These are phyloP conservation scores for Apaloderma vittatum DNA, from an alignment of 2,113 vertebrate genomes.

Conservation along the genomic window DNA sequence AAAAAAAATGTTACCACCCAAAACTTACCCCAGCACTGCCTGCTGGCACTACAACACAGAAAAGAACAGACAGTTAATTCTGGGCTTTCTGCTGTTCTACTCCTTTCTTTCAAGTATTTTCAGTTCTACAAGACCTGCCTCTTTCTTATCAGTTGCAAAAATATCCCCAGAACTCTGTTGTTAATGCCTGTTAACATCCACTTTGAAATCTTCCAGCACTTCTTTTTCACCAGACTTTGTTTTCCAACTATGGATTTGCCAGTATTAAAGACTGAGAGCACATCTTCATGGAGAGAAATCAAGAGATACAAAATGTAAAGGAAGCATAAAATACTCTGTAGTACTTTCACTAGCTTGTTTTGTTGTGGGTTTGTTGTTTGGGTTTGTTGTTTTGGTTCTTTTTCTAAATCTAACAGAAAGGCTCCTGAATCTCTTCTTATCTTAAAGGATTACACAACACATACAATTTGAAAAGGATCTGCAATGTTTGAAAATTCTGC, in stretches of 20 bases:
- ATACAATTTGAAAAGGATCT: background rate
- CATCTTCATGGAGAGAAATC: background rate
- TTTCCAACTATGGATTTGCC: background rate
- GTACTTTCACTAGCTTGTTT: background rate
- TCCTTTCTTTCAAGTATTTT: background rate
- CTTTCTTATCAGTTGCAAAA: background rate
- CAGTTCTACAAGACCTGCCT: background rate
- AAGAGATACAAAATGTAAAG: background rate
- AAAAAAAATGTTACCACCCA: background rate
- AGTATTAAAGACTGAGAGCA: background rate
- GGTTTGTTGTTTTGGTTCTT: background rate
- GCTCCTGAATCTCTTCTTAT: background rate
- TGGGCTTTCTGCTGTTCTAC: background rate
- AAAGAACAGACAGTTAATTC: background rate
- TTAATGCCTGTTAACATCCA: background rate
- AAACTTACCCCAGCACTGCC: background rate
- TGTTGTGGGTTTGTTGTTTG: background rate
- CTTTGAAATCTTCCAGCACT: background rate
- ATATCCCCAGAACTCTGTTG: background rate
- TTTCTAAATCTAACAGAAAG: background rate
- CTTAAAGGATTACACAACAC: background rate
- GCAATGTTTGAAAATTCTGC: background rate
- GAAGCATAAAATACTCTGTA: background rate
- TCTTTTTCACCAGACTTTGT: background rate
- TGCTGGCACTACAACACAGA: background rate